Conservation (phyloP, 2,113 vertebrate species). For the Ptyas mucosa region DNA sequence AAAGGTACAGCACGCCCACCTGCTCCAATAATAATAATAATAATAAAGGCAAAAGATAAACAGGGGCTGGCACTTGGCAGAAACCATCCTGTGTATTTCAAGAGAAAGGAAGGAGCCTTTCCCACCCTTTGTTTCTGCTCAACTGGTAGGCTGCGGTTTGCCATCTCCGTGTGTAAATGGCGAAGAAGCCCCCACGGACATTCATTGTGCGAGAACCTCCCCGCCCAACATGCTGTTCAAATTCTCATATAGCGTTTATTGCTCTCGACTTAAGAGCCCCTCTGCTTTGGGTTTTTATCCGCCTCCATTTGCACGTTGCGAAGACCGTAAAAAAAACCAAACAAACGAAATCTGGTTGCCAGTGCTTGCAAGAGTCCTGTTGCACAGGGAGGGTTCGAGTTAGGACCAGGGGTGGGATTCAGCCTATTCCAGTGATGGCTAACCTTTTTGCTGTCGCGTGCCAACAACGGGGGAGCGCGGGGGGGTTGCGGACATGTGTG, state of each 20-base stretch:
- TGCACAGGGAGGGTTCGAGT: background rate
- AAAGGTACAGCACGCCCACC: background rate
- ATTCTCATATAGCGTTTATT: background rate
- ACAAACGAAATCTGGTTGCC: background rate
- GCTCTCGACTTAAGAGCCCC: background rate
- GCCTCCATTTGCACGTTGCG: background rate
- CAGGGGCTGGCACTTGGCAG: background rate
- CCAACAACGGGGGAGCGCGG: too few species aligned
- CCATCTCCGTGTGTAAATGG: background rate
- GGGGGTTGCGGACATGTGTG: too few species aligned
- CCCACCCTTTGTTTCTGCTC: background rate
- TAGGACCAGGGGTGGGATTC: too few species aligned
- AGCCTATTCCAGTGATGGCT: too few species aligned
- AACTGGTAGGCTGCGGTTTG: background rate
- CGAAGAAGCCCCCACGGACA: background rate
- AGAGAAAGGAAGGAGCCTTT: background rate
- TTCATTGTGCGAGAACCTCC: background rate
- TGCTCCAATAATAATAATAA: background rate
- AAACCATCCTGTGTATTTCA: background rate
- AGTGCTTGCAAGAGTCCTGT: background rate
- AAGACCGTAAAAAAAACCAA: background rate
- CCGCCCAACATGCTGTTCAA: background rate
- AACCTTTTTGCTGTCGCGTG: too few species aligned
- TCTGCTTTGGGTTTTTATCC: background rate
- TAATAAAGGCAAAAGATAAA: too few species aligned